Conservation (phyloP, 2,113 vertebrate genomes). For the Lutjanus erythropterus region DNA sequence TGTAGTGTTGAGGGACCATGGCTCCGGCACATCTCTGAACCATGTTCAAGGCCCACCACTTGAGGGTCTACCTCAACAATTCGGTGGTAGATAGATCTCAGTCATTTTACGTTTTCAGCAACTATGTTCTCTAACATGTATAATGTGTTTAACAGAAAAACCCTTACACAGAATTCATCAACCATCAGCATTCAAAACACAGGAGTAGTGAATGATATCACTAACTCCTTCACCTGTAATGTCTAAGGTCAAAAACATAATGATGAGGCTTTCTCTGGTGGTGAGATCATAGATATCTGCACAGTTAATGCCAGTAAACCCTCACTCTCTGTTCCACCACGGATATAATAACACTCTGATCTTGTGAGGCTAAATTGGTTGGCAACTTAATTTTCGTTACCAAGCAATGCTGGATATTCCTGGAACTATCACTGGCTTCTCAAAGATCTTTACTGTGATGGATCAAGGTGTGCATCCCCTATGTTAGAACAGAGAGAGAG, state of each 20-base stretch:
- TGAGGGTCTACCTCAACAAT: too few species aligned
- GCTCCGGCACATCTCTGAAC: too few species aligned
- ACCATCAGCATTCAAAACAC: neutral
- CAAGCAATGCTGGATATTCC: slow-evolving; percentile 47
- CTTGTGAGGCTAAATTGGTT: neutral
- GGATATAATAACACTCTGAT: slow-evolving; percentile 2
- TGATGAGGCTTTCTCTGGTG: neutral
- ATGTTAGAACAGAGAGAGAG: neutral
- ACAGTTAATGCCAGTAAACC: neutral
- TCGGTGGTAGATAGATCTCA: too few species aligned
- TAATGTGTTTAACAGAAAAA: too few species aligned
- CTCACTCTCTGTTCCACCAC: neutral
- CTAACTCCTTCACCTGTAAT: neutral
- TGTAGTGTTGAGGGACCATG: too few species aligned
- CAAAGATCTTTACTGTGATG: neutral
- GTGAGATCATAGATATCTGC: neutral
- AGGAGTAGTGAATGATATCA: neutral
- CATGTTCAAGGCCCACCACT: too few species aligned
- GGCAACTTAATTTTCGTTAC: slow-evolving; percentile 32
- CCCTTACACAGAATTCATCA: too few species aligned
- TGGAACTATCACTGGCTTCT: slow-evolving; percentile 24
- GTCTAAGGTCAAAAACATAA: neutral
- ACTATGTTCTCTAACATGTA: too few species aligned
- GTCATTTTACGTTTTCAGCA: too few species aligned
- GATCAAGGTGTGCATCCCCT: slow-evolving; percentile 4